Percentiles rank a stretch among this genome's conserved stretches.
phyloP scores from a whole-genome alignment of 2,888 invertebrate genomes.

The Drosophila kanekoi region DNA sequence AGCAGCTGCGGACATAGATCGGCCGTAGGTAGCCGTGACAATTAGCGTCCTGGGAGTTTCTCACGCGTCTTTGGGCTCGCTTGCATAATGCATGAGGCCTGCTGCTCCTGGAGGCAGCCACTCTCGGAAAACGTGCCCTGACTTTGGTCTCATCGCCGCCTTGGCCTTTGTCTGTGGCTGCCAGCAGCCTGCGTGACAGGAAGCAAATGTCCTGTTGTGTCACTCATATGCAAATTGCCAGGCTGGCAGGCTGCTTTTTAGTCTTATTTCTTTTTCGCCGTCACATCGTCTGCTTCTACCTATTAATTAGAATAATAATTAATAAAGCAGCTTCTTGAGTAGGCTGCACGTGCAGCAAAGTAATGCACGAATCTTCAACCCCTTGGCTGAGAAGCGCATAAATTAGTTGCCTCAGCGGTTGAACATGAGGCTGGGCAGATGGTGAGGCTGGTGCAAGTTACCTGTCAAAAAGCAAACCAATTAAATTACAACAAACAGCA shows the following conservation, averaged over 20 bases:
- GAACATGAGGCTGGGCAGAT: conserved; percentile 5
- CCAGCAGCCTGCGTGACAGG: conserved; percentile 68
- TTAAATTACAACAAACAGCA: conserved; percentile 77
- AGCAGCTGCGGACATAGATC: conserved; percentile 42
- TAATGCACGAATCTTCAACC: conserved; percentile 43
- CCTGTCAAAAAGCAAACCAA: conserved; percentile 73
- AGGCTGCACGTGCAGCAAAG: conserved; percentile 59
- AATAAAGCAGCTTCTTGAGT: conserved; percentile 74
- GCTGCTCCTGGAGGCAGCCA: conserved; percentile 40
- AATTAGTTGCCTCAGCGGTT: conserved; percentile 66
- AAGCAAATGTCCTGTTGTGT: conserved; percentile 79
- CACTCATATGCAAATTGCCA: conserved; percentile 81
- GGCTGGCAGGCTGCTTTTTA: conserved; percentile 35
- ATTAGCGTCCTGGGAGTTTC: conserved; percentile 58
- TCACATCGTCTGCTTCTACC: conserved; percentile 53
- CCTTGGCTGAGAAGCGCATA: conserved; percentile 53
- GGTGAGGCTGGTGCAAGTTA: conserved; percentile 33
- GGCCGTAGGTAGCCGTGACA: conserved; percentile 5
- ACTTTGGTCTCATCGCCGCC: conserved; percentile 42
- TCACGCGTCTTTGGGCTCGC: conserved; percentile 65
- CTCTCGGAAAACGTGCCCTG: conserved; percentile 58
- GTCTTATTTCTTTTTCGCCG: conserved; percentile 11
- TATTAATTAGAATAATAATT: conserved; percentile 82
- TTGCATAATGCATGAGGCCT: conserved; percentile 74
- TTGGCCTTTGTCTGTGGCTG: conserved; percentile 36